Percentiles rank a stretch among this genome's conserved stretches.
Conservation (phyloP, 2,888 invertebrate species). For the Saturnia japonica region DNA sequence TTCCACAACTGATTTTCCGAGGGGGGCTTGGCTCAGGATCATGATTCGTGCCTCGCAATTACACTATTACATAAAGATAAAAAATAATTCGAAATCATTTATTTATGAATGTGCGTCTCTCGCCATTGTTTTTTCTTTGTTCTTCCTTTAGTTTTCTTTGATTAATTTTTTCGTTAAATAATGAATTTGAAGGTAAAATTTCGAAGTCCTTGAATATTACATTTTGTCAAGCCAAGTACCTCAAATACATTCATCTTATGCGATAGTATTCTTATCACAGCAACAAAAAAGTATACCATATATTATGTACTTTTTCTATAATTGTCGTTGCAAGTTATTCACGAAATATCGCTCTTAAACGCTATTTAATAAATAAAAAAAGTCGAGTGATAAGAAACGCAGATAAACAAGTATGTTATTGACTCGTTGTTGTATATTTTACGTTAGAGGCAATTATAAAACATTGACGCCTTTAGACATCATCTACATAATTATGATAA, state of each 20-base stretch:
- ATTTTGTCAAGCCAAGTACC: background rate
- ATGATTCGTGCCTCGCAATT: too few relatives aligned
- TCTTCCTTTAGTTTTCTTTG: too few relatives aligned
- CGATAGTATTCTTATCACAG: background rate
- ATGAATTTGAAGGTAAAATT: too few relatives aligned
- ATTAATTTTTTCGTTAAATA: too few relatives aligned
- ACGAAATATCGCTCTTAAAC: background rate
- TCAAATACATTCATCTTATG: background rate
- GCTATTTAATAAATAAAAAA: background rate
- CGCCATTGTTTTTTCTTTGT: background rate
- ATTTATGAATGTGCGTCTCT: background rate
- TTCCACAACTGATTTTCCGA: too few relatives aligned
- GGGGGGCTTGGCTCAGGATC: too few relatives aligned
- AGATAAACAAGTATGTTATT: background rate
- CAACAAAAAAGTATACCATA: background rate
- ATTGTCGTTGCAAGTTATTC: background rate
- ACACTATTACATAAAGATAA: too few relatives aligned
- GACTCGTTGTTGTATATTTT: background rate
- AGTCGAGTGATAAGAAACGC: background rate
- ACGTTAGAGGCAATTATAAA: background rate
- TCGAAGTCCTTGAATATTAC: background rate
- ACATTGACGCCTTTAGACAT: background rate
- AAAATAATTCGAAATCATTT: background rate
- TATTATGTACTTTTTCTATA: background rate
- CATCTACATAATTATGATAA: background rate